phyloP scores from a whole-genome alignment of 2,113 vertebrate species.

The Pionites leucogaster region DNA sequence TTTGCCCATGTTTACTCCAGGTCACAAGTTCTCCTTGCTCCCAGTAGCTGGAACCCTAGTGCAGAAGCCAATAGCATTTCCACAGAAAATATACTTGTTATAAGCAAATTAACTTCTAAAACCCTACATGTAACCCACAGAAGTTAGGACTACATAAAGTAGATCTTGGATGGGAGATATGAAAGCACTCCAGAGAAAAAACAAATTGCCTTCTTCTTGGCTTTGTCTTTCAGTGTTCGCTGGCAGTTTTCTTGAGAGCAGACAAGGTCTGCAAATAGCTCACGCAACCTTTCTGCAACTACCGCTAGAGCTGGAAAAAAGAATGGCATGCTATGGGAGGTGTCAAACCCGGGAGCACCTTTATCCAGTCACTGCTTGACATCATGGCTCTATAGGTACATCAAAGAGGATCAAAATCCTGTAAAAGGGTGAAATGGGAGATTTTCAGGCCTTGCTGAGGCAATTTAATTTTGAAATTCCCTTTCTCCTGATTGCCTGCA shows the following conservation, averaged over 20 bases:
- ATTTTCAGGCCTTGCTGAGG: constrained; percentile 14
- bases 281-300: not conserved
- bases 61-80: not conserved
- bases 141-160: not conserved
- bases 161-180: not conserved
- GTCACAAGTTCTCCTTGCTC: not conserved
- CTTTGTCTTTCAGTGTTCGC: not conserved
- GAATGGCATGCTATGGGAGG: not conserved
- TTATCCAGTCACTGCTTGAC: not conserved
- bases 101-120: not conserved
- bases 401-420: not conserved
- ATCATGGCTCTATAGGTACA: not conserved
- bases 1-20: not conserved
- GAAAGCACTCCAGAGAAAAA: not conserved
- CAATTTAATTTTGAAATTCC: constrained; percentile 38
- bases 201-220: not conserved
- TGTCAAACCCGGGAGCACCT: not conserved
- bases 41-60: not conserved
- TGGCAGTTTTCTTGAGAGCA: not conserved
- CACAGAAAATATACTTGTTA: not conserved
- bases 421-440: not conserved
- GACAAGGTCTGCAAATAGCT: not conserved
- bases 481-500: not conserved
- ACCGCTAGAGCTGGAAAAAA: not conserved
- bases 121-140: not conserved